Conservation (phyloP, 2,113 vertebrate species). For the Gallinago media region DNA sequence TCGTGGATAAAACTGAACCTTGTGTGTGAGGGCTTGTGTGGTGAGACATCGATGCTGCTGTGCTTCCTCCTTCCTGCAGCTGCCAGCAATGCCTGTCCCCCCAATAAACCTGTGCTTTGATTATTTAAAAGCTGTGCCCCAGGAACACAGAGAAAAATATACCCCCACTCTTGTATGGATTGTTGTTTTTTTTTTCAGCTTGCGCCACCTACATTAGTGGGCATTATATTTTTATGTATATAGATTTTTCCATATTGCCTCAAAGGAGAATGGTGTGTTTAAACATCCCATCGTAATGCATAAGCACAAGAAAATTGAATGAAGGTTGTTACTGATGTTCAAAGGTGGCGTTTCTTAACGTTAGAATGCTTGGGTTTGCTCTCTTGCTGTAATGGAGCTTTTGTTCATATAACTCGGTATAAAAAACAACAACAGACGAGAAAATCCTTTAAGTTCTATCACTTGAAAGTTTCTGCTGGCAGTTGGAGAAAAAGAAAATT, state of each 20-base stretch:
- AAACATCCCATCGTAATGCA: neutral
- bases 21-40: neutral
- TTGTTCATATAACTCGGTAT: neutral
- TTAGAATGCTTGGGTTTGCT: neutral
- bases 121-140: neutral
- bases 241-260: neutral
- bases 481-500: conserved; percentile 13
- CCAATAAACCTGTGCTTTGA: neutral
- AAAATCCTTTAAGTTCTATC: neutral
- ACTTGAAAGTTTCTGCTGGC: conserved; percentile 9
- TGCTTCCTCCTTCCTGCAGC: neutral
- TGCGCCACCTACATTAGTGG: neutral
- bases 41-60: neutral
- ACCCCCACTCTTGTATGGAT: neutral
- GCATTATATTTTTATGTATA: neutral
- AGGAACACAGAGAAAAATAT: neutral
- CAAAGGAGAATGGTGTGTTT: neutral
- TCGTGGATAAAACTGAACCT: neutral
- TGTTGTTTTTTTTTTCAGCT: neutral
- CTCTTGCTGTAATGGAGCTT: neutral
- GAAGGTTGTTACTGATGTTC: neutral
- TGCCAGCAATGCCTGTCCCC: neutral
- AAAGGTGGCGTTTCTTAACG: neutral
- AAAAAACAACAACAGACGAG: neutral
- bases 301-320: neutral